Conservation (phyloP, 2,113 vertebrate species). For the Numenius arquata region DNA sequence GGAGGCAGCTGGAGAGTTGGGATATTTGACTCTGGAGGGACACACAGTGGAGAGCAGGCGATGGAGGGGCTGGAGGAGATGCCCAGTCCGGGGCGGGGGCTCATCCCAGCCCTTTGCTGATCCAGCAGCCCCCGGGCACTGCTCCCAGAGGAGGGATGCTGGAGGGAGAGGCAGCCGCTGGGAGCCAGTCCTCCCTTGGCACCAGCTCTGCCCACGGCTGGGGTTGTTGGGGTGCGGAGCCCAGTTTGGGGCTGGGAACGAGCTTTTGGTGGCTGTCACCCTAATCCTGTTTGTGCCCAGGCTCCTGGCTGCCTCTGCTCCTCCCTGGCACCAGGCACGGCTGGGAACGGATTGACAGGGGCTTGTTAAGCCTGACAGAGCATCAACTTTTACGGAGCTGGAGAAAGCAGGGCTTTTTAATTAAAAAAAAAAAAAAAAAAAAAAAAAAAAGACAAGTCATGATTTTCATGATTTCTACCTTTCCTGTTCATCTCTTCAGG, state of each 20-base stretch:
- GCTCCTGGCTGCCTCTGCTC: not conserved
- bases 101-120: not conserved
- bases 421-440: not conserved
- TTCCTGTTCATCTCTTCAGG: not conserved
- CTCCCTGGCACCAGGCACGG: not conserved
- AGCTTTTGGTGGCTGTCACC: not conserved
- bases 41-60: accelerated
- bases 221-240: accelerated
- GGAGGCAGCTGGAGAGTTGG: accelerated
- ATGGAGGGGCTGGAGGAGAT: not conserved
- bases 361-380: conserved; percentile 48
- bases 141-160: not conserved
- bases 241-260: not conserved
- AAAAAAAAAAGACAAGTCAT: not conserved
- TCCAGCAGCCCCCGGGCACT: accelerated
- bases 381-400: not conserved
- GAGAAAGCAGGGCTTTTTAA: conserved; percentile 19
- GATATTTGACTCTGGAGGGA: not conserved
- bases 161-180: not conserved
- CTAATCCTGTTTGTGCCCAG: accelerated
- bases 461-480: conserved; percentile 32
- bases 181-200: accelerated
- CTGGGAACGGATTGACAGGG: not conserved
- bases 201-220: accelerated
- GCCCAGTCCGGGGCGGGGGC: accelerated